Percentiles rank a stretch among this genome's conserved stretches.
These are phyloP conservation scores for Vulpes vulpes DNA, from an alignment of 2,113 vertebrate genomes.

Conservation along the genomic window DNA sequence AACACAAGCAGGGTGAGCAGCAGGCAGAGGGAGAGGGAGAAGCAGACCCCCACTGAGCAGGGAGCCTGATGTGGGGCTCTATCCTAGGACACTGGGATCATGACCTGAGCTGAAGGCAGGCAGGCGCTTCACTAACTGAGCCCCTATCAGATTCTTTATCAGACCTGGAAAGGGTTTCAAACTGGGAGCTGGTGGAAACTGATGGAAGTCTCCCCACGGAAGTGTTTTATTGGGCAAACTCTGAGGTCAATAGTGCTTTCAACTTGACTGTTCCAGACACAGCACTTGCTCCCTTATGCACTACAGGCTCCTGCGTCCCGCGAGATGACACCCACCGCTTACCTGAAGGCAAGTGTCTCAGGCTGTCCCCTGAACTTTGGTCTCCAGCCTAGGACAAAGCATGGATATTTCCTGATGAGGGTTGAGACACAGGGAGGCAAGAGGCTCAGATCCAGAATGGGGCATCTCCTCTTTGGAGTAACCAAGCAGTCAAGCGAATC, in stretches of 20 bases:
- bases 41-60: no score
- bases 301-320: accelerated
- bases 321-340: accelerated
- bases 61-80: no score
- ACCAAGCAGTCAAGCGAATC: background rate
- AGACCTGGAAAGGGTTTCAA: background rate
- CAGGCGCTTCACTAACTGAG: no score
- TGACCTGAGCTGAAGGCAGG: no score
- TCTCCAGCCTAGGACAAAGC: background rate
- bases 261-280: background rate
- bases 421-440: background rate
- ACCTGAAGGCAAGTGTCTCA: accelerated
- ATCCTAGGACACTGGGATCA: no score
- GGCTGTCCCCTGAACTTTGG: accelerated
- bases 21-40: no score
- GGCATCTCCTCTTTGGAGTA: background rate
- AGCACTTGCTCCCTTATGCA: accelerated
- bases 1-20: no score
- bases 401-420: background rate
- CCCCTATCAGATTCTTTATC: background rate
- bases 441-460: background rate
- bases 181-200: background rate
- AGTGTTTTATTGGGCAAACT: background rate
- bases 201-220: background rate
- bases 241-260: background rate